Base-by-base conservation (phyloP, 1,140 invertebrate species). In the Helicoverpa zea region DNA sequence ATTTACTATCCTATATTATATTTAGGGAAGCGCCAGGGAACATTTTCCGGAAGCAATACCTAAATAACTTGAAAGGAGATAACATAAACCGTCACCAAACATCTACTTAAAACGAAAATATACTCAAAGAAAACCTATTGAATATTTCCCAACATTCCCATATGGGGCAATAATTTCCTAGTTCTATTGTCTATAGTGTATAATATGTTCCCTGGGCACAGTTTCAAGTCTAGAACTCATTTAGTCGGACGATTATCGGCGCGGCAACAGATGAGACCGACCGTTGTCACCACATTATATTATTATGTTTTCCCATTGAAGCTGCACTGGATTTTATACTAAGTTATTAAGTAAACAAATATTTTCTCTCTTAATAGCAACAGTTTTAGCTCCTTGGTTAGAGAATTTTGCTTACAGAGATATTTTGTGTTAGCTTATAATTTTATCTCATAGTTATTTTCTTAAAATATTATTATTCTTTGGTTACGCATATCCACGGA, bases 231-330 rank as follows among this genome's bases (percentile, higher is more conserved):
- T 49, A 52, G 59, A 64, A 63, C 59, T 64, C 59, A 64, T 76
- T 76, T 76, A 52, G 74, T 63, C 30, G 14, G 63, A 76, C 74
- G 74, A 76, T 76, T 76, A 76, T 76, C 74, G 74, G 74, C 49
- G 18, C 74, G 63, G 74, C 74, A 76, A 76, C 74, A 76, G 74
- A 76, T 76, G 74, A 76, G 74, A 29, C 74, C 73, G 52, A 49
- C n/a, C 59, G 59, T 76, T 52, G 43, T 2, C 74, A 63, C 74
- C 74, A 64, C 74, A 63, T 76, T 76, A 59, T 74, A 13, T 58
- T 58, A 74, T 74, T 74, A 76, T 76, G 59, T 76, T 76, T 76
- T 76, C 58, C 74, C 63, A 76, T 76, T 76, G 74, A 76, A 49
- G 43, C 74, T 49, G 47, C 59, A 74, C 10, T 54, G 30, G 63